Evolutionary conservation across 2,888 invertebrate genomes (phyloP), one percentile per base, ranked within the genome.

Genomic region (Agrilus cyanescens): DNA sequence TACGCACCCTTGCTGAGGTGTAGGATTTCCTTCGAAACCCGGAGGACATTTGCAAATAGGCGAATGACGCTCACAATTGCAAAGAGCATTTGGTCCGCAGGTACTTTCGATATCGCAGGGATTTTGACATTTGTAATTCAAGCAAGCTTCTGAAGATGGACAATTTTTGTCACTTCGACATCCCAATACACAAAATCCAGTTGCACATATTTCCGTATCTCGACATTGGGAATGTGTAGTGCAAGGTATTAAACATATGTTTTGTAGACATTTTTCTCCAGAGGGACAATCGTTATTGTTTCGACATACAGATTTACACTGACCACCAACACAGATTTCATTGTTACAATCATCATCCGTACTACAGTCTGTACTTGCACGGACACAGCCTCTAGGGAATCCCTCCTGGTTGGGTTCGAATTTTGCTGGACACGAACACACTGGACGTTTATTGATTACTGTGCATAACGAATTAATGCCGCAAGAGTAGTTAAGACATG

Each of bases 1-100:
- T 5, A 90, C 82, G 59, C 93, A 93, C 4, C 90, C 90, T 66
- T 90, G 87, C 60, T 90, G 82, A 1, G 91, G 82, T 12, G 82
- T 83, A 12, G 90, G 89, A 58, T 85, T 86, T 2, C 87, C 88
- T 63, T 85, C 82, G 60, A 93, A 93, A 29, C 88, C 88, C 39
- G 76, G 70, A 0, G 89, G 89, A 57, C 93, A 90, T 47, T 76
- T 76, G 60, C 93, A 93, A 40, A 75, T 73, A 1, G 82, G 82
- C 36, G 74, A 74, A 57, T 90, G 89, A 58, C 85, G 76, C 25
- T 76, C 67, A 60, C 81, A 80, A 38, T 76, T 77, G 61, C 90
- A 91, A 18, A 85, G 70, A 0, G 89, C 84, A 62, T 91, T 91
- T 1, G 87, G 81, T 7, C 90, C 90, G 58, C 90, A 89, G 10